These are phyloP conservation scores for Irena cyanogastra DNA, from an alignment of 2,113 vertebrate species.

Conservation along the genomic window DNA sequence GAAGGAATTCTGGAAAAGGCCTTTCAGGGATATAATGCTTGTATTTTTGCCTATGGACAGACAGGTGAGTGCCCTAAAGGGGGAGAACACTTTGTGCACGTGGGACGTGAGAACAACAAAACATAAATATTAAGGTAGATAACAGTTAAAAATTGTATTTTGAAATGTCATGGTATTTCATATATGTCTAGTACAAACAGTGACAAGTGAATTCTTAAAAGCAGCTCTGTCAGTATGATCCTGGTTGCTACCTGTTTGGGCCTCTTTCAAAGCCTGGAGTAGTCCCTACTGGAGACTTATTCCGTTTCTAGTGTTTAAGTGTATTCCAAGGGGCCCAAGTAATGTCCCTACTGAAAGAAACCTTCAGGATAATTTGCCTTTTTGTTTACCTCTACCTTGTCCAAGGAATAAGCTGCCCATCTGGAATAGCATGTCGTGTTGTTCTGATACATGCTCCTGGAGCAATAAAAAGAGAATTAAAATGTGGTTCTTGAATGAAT, in stretches of 20 bases:
- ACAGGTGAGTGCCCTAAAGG: conserved; percentile 78
- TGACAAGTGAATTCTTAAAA: not conserved
- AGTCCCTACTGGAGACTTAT: not conserved
- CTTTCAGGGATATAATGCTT: conserved; percentile 99
- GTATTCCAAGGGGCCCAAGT: not conserved
- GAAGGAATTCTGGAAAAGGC: conserved; percentile 99
- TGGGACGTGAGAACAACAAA: not conserved
- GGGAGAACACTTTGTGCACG: not conserved
- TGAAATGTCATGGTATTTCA: not conserved
- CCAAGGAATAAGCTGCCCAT: not conserved
- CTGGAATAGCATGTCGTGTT: not conserved
- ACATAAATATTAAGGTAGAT: not conserved
- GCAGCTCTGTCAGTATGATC: not conserved
- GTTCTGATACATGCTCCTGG: not conserved
- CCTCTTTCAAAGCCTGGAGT: not conserved
- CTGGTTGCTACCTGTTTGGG: not conserved
- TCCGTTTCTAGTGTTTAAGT: not conserved
- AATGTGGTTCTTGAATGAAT: not conserved
- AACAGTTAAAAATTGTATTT: not conserved
- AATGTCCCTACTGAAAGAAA: not conserved
- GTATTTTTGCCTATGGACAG: conserved; percentile 99
- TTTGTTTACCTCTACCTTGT: not conserved
- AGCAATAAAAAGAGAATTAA: not conserved
- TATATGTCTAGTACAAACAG: not conserved
- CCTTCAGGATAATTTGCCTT: not conserved